These are phyloP conservation scores for Aldrovandia affinis DNA, from an alignment of 2,797 vertebrate genomes.

Conservation along the genomic window DNA sequence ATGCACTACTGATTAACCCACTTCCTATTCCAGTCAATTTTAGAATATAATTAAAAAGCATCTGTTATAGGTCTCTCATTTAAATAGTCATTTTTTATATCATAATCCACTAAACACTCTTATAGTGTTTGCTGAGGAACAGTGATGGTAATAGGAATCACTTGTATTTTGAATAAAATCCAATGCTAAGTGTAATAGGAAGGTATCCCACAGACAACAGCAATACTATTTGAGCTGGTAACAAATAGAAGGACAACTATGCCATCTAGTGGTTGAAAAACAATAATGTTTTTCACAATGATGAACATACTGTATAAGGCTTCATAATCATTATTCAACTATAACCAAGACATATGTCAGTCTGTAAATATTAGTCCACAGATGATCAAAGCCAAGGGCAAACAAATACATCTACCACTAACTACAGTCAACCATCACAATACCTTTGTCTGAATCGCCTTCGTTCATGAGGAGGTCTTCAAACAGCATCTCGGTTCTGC, in stretches of 20 bases:
- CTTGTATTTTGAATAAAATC: background rate
- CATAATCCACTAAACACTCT: background rate
- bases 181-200: background rate
- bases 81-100: background rate
- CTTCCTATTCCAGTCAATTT: background rate
- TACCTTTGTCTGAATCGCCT: constrained; percentile 70
- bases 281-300: background rate
- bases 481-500: constrained; percentile 87
- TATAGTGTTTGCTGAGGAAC: background rate
- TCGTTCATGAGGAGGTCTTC: constrained; percentile 84
- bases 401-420: background rate
- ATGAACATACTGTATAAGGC: too few species aligned
- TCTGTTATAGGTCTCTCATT: background rate
- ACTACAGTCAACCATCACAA: too few species aligned
- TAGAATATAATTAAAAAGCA: background rate
- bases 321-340: background rate
- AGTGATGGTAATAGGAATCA: background rate
- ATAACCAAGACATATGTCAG: background rate
- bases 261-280: constrained; percentile 23
- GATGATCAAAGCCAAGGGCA: background rate
- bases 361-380: background rate
- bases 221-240: background rate
- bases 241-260: background rate
- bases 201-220: background rate
- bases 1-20: too few species aligned